Conservation (phyloP, 2,888 invertebrate genomes). For the Chelonus formosanus region DNA sequence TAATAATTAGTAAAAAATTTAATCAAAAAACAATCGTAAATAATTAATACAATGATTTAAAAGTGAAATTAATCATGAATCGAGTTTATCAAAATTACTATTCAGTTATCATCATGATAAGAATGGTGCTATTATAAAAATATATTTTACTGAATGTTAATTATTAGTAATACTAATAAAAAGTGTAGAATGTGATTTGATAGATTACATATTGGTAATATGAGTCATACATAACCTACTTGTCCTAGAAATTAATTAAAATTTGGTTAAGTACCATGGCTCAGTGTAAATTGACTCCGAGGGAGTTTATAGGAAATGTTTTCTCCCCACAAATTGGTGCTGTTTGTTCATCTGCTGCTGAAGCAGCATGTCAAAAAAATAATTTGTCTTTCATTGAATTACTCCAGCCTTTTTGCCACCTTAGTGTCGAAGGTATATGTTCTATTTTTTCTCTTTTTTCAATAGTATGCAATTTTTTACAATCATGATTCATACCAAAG, state of each 20-base stretch:
- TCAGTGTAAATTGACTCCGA: slow-evolving; percentile 74
- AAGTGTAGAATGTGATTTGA: too few species aligned
- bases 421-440: slow-evolving; percentile 76
- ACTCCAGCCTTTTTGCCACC: slow-evolving; percentile 86
- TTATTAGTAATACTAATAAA: too few species aligned
- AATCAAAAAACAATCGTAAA: neutral
- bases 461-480: neutral
- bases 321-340: slow-evolving; percentile 92
- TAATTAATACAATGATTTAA: neutral
- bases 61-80: slow-evolving; percentile 14
- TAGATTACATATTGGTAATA: too few species aligned
- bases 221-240: too few species aligned
- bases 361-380: slow-evolving; percentile 86
- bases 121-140: slow-evolving; percentile 8
- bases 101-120: slow-evolving; percentile 8
- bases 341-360: slow-evolving; percentile 83
- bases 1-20: neutral
- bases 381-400: slow-evolving; percentile 90
- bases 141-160: too few species aligned
- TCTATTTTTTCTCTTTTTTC: slow-evolving; percentile 6
- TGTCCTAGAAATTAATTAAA: neutral
- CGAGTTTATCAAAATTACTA: neutral
- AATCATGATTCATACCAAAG: too few species aligned
- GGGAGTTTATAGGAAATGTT: slow-evolving; percentile 88
- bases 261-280: slow-evolving; percentile 62